Evolutionary conservation across 2,888 invertebrate genomes (phyloP).

Genomic region (Diadromus collaris): DNA sequence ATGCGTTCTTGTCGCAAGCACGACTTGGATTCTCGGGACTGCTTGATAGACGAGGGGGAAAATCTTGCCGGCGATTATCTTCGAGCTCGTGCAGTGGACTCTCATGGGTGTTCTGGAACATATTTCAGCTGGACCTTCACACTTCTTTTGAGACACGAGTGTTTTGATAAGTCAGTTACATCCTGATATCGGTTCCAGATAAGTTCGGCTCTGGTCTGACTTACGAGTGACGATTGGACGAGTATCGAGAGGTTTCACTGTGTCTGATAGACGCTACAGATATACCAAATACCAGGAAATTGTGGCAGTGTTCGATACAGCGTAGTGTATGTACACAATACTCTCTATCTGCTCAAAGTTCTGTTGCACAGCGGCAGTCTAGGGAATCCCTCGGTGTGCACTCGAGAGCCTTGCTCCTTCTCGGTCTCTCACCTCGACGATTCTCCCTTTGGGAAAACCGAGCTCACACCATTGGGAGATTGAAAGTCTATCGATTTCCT

Average conservation of each 20-base stretch:
- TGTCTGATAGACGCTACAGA: neutral
- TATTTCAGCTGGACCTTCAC: neutral
- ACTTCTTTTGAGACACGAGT: neutral
- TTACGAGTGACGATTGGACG: neutral
- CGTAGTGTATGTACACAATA: neutral
- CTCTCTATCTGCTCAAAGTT: constrained; percentile 2
- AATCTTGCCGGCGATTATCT: constrained; percentile 6
- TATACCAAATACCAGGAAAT: neutral
- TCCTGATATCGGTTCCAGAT: neutral
- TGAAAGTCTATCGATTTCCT: constrained; percentile 66
- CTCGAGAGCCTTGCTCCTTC: constrained; percentile 28
- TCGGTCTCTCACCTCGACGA: constrained; percentile 30
- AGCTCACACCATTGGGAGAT: constrained; percentile 52
- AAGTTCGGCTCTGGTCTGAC: neutral
- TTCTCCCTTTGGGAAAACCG: constrained; percentile 42
- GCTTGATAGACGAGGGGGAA: constrained; percentile 2
- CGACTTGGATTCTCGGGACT: constrained; percentile 11
- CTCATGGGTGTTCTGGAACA: neutral
- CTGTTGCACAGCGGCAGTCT: constrained; percentile 8
- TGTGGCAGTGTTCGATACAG: neutral
- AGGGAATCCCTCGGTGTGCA: constrained; percentile 24
- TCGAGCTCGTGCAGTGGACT: neutral
- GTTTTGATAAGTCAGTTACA: neutral
- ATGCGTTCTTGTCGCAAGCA: constrained; percentile 58
- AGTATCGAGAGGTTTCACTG: neutral